Conservation (phyloP, 1,140 invertebrate genomes). For the Aphelinus certus region DNA sequence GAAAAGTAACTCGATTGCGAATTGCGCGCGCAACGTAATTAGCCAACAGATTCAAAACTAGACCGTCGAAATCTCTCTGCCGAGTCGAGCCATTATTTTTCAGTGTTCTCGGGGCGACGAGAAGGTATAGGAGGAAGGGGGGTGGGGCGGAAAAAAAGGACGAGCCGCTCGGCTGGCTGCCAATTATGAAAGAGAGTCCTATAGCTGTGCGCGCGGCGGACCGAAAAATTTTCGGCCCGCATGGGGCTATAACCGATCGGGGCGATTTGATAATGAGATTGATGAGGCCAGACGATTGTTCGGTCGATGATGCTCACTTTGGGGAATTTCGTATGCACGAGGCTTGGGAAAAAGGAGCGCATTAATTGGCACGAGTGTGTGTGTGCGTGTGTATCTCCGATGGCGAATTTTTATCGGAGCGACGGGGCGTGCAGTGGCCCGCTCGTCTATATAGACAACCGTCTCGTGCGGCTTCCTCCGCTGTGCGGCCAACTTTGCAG, state of each 20-base stretch:
- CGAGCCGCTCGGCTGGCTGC: not conserved
- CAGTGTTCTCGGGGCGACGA: too few species aligned
- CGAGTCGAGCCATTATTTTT: too few species aligned
- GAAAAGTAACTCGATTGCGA: too few species aligned
- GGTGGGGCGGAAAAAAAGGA: constrained; percentile 4
- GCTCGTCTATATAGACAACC: too few species aligned
- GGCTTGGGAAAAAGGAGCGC: constrained; percentile 29
- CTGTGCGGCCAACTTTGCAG: too few species aligned
- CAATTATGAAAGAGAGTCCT: constrained; percentile 8
- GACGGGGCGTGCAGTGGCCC: too few species aligned
- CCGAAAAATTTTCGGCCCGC: constrained; percentile 27
- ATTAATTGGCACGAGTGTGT: constrained; percentile 24
- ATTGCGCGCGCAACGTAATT: too few species aligned
- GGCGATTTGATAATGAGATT: constrained; percentile 35
- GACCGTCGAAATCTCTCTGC: too few species aligned
- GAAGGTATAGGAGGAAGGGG: too few species aligned
- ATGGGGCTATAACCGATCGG: constrained; percentile 8
- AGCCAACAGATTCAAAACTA: too few species aligned
- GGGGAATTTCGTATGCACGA: constrained; percentile 13
- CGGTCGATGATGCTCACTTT: constrained; percentile 6
- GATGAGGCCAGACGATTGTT: constrained; percentile 31
- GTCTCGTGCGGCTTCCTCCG: too few species aligned
- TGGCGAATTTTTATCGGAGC: too few species aligned
- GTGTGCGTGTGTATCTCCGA: not conserved
- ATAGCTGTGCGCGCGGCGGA: not conserved